These are phyloP conservation scores for Diplogasteroides magnus DNA, from an alignment of 1,140 invertebrate genomes.

Conservation along the genomic window DNA sequence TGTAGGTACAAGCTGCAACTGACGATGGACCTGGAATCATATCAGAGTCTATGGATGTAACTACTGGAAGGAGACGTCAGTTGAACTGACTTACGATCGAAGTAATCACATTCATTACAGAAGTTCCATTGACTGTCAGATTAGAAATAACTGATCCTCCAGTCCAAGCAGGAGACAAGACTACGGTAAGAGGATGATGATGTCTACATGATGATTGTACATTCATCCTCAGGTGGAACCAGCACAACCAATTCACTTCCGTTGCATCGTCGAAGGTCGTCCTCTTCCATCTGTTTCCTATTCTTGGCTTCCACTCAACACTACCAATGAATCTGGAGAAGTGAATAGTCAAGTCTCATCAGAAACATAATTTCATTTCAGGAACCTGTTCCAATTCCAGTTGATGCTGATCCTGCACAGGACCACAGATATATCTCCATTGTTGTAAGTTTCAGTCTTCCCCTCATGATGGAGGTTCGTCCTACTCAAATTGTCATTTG, in stretches of 20 bases:
- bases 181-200: too few species aligned
- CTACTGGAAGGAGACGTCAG: conserved; percentile 52
- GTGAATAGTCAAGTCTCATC: conserved; percentile 6
- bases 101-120: conserved; percentile 26
- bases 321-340: conserved; percentile 41
- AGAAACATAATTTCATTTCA: conserved; percentile 20
- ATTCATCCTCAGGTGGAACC: too few species aligned
- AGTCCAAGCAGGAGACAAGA: conserved; percentile 31
- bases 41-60: conserved; percentile 52
- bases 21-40: conserved; percentile 49
- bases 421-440: conserved; percentile 45
- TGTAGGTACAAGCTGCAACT: conserved; percentile 47
- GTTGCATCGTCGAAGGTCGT: conserved; percentile 49
- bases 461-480: too few species aligned
- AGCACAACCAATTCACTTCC: conserved; percentile 45
- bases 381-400: conserved; percentile 45
- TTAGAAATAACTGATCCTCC: conserved; percentile 43
- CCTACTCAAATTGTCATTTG: too few species aligned
- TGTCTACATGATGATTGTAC: too few species aligned
- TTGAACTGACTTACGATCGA: neutral
- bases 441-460: too few species aligned
- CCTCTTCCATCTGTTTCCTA: conserved; percentile 50
- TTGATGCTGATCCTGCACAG: conserved; percentile 28
- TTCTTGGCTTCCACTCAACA: conserved; percentile 49
- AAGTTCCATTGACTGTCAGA: conserved; percentile 47